Conservation (phyloP, 2,113 vertebrate genomes). For the Atherinomorus stipes region DNA sequence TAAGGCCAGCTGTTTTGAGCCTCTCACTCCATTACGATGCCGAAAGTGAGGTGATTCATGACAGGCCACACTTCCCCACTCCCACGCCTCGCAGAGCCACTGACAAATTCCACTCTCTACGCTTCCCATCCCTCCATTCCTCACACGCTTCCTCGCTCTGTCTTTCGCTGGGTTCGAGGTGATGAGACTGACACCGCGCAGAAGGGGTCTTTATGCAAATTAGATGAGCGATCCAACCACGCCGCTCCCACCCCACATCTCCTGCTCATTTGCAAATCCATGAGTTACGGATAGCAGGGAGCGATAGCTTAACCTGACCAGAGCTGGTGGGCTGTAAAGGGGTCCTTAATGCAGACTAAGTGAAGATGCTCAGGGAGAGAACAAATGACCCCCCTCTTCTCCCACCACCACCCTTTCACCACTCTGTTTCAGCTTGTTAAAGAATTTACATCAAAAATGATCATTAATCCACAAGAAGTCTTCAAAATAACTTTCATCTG, state of each 20-base stretch:
- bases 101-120: constrained; percentile 53
- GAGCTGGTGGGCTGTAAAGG: constrained; percentile 53
- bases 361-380: constrained; percentile 28
- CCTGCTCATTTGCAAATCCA: constrained; percentile 54
- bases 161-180: constrained; percentile 23
- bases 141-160: not conserved
- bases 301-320: constrained; percentile 33
- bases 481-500: constrained; percentile 30
- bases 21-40: constrained; percentile 67
- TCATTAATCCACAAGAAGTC: constrained; percentile 31
- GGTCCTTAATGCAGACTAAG: constrained; percentile 44
- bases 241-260: not conserved
- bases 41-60: constrained; percentile 67
- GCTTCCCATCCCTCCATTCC: constrained; percentile 21
- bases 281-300: constrained; percentile 48
- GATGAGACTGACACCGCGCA: constrained; percentile 57
- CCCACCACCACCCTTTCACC: not conserved
- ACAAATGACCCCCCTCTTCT: not conserved
- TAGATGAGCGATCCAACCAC: constrained; percentile 39
- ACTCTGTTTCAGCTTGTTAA: constrained; percentile 14
- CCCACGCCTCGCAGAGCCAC: constrained; percentile 60
- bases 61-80: constrained; percentile 53
- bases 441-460: constrained; percentile 42
- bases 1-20: constrained; percentile 74
- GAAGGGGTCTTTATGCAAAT: constrained; percentile 77